A percentile compares a stretch with the other conserved stretches of the same genome.
These are phyloP conservation scores for Sphaerophoria taeniata DNA, from an alignment of 2,888 invertebrate species.

Conservation along the genomic window DNA sequence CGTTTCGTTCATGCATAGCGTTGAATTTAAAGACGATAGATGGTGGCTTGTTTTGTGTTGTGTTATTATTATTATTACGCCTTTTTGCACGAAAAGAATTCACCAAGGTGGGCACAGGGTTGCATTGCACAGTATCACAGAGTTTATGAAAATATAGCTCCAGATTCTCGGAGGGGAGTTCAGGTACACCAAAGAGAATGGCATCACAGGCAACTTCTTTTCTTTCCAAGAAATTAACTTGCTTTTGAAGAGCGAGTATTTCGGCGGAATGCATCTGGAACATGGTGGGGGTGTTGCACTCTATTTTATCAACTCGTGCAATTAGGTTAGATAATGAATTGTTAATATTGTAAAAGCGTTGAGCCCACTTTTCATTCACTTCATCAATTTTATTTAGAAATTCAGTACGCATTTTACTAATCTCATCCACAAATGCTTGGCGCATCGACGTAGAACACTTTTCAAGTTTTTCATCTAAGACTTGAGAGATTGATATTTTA, in stretches of 20 bases:
- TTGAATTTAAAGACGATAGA: too few species aligned
- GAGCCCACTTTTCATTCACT: slow-evolving; percentile 7
- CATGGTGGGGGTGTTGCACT: slow-evolving; percentile 7
- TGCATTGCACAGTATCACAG: slow-evolving; percentile 1
- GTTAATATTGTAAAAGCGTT: slow-evolving; percentile 4
- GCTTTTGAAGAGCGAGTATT: slow-evolving; percentile 4
- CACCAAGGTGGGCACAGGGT: slow-evolving; percentile 5
- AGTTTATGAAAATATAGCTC: background rate
- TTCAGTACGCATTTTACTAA: slow-evolving; percentile 17
- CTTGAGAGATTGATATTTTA: background rate
- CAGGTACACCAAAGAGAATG: slow-evolving; percentile 5
- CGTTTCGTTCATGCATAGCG: too few species aligned
- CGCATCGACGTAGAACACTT: background rate
- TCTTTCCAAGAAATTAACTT: slow-evolving; percentile 15
- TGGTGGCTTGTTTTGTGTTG: too few species aligned
- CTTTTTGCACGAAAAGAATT: background rate
- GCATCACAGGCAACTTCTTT: slow-evolving; percentile 11
- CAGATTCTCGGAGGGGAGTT: slow-evolving; percentile 16
- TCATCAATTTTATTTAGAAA: slow-evolving; percentile 21
- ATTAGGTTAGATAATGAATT: background rate
- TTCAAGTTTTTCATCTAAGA: background rate
- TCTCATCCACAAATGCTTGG: background rate
- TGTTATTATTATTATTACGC: background rate
- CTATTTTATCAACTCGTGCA: background rate
- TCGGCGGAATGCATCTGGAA: slow-evolving; percentile 6